Base-by-base conservation (phyloP, 2,113 vertebrate species). In the Macrotus californicus region DNA sequence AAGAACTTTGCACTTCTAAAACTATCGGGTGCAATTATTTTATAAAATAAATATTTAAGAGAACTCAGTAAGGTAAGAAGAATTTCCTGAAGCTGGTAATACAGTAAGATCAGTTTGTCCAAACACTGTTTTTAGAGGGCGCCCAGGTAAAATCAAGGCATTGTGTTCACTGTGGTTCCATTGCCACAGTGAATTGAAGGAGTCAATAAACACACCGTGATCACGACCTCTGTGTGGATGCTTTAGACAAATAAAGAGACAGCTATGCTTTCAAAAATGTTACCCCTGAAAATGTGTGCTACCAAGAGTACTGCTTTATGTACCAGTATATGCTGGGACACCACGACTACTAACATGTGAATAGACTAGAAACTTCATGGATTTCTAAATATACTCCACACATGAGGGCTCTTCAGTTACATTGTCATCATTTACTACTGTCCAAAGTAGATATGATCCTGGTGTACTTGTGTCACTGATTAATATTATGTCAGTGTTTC, bases 341-440 rank as follows among this genome's bases (percentile, higher is more conserved):
- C 64, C 67, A 36, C 84, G 4, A 8, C 26, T 19, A 87, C 67
- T 34, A 70, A 87, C 48, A 34, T 84, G 67, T 67, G 54, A 82
- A 90, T 67, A 94, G 50, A 93, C 75, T n/a, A 94, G 95, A 61
- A 26, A 93, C 97, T 97, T 97, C 94, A 97, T 48, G 61, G 87
- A 94, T 95, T 97, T 93, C 94, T 91, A 97, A 96, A 96, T 94
- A 66, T 80, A 89, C 89, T 95, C 96, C 88, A 66, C 0, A 72
- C 10, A 94, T 0, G 6, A 97, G 54, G 14, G 70, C 67, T 91
- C 48, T 89, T 96, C 14, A 82, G 93, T 97, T 90, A 96, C 21
- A 84, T 0, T 91, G 80, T 70, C 59, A 76, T 86, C 69, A 70
- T 95, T 91, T 97, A 75, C 80, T 56, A 36, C 48, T 39, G 69